Percentiles rank a stretch among this genome's conserved stretches.
phyloP scores from a whole-genome alignment of 1,140 invertebrate species.

The Batillaria attramentaria region DNA sequence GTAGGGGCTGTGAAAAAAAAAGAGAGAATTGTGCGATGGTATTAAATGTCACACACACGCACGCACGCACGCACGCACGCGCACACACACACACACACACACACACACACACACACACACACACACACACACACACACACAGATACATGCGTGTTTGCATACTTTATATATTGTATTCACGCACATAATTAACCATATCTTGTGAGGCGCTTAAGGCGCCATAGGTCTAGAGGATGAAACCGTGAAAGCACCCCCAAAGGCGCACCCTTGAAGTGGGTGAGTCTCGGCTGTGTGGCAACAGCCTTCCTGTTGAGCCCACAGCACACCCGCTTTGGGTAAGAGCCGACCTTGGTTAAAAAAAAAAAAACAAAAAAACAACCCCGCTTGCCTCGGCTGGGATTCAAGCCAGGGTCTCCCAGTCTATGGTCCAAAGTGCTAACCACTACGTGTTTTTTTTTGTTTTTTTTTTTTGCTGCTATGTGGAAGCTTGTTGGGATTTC shows the following conservation, averaged over 20 bases:
- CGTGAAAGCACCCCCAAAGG: not conserved
- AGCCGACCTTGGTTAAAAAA: not conserved
- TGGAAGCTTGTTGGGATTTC: too few relatives aligned
- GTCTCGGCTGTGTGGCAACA: not conserved
- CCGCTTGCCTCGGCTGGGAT: too few relatives aligned
- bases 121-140: slow-evolving; percentile 8
- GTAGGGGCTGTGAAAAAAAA: not conserved
- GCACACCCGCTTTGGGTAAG: not conserved
- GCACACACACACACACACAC: slow-evolving; percentile 8
- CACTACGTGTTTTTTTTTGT: too few relatives aligned
- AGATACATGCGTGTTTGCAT: not conserved
- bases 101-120: slow-evolving; percentile 5
- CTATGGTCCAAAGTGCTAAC: too few relatives aligned
- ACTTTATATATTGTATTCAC: not conserved
- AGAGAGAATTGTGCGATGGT: not conserved
- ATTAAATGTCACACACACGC: not conserved
- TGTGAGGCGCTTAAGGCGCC: not conserved
- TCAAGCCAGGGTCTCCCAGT: too few relatives aligned
- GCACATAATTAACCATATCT: not conserved
- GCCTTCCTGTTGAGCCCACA: not conserved
- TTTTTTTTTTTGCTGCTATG: too few relatives aligned
- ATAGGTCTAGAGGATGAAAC: not conserved
- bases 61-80: slow-evolving; percentile 3
- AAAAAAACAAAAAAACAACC: too few relatives aligned
- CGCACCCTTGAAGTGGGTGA: not conserved